phyloP scores from a whole-genome alignment of 2,113 vertebrate species.

The Tor tambroides region DNA sequence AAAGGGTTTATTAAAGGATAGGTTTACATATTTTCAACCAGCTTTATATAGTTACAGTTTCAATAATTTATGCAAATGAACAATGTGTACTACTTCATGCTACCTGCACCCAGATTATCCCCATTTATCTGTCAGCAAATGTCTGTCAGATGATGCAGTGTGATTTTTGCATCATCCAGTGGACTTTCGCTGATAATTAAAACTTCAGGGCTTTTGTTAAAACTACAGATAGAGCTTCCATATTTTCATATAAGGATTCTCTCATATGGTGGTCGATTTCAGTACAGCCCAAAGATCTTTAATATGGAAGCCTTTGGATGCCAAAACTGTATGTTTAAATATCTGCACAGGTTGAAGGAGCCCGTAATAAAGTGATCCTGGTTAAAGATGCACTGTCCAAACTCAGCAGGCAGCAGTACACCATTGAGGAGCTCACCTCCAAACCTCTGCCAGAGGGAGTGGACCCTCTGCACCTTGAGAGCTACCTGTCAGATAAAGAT shows the following conservation, averaged over 20 bases:
- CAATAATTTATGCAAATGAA: neutral
- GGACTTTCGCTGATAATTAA: neutral
- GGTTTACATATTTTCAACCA: neutral
- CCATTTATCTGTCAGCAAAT: neutral
- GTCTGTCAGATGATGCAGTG: neutral
- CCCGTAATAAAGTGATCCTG: constrained; percentile 73
- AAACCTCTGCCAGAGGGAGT: constrained; percentile 80
- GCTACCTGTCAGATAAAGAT: constrained; percentile 80
- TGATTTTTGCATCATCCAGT: neutral
- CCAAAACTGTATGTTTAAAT: neutral
- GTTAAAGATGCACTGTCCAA: constrained; percentile 77
- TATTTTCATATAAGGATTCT: neutral
- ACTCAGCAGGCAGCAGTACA: constrained; percentile 78
- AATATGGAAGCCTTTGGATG: neutral
- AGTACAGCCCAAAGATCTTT: neutral
- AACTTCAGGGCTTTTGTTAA: neutral
- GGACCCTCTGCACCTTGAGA: constrained; percentile 79
- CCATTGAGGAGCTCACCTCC: constrained; percentile 76
- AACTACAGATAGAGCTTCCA: neutral
- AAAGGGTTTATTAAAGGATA: neutral
- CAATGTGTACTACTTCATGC: neutral
- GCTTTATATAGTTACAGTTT: neutral
- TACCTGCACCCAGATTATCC: neutral
- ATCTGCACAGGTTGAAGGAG: constrained; percentile 59
- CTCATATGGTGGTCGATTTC: too few species aligned